Evolutionary conservation across 1,140 invertebrate species (phyloP), one percentile per base, ranked within the genome.

Genomic region (Drosophila kikkawai): DNA sequence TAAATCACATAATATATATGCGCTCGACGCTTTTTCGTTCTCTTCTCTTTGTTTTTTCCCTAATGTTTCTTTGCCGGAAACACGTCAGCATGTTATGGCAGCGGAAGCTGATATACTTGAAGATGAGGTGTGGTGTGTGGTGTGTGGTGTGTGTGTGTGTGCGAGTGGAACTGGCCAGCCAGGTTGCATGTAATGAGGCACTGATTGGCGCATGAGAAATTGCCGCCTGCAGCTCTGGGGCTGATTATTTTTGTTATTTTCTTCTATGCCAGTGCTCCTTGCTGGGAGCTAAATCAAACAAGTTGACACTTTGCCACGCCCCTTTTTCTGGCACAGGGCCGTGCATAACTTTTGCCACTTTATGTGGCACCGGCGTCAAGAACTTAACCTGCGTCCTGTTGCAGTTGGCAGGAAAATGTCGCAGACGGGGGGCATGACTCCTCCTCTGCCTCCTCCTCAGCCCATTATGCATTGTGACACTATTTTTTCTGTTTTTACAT

Each of bases 371-470:
- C 78, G 63, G 85, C 77, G 80, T 90, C 77, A 84, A 87, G 77
- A 87, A 87, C 84, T 87, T 87, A 90, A 90, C 80, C 84, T 81
- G 84, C 84, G 83, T 90, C 85, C 80, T 88, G 83, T 88, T 75
- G 84, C 80, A 76, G 70, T 66, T 83, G 80, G 76, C 77, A 80
- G 75, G 74, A 77, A 77, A 77, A 77, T 68, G 73, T 76, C 50
- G 74, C 51, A 75, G 71, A 55, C 59, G 60, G 67, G 29, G n/a
- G 32, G 0, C 0, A 9, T 29, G 7, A 13, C 39, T 29, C 17
- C 57, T n/a, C 42, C 64, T 41, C 37, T 26, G 32, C 53, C 64
- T 68, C 53, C 64, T 68, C 60, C 58, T 86, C 64, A 66, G 70
- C 75, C 82, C 82, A 87, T 87, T 88, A 87, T 78, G 74, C 85